A percentile compares a stretch with the other conserved stretches of the same genome.
Evolutionary conservation across 2,888 invertebrate species (phyloP).

Genomic region (Lycaena phlaeas): DNA sequence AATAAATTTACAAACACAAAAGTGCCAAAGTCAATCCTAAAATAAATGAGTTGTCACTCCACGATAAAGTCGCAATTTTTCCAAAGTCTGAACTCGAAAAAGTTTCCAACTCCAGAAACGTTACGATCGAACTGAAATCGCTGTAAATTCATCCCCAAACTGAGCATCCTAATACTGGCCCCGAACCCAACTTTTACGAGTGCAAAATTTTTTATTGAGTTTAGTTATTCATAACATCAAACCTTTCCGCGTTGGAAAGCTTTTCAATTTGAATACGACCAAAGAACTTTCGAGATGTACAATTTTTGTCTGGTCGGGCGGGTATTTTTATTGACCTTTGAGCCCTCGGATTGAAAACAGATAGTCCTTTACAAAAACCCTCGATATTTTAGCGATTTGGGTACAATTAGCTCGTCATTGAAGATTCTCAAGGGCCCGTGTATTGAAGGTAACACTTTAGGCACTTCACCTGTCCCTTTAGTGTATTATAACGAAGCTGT

Average conservation of each 20-base stretch:
- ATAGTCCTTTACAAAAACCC: no score
- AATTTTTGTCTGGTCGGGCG: conserved; percentile 39
- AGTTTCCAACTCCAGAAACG: neutral
- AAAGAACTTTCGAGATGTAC: conserved; percentile 45
- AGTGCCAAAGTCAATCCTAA: no score
- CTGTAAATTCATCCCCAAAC: conserved; percentile 7
- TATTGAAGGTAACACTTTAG: no score
- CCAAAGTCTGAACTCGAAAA: neutral
- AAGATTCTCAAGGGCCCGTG: no score
- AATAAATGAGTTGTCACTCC: no score
- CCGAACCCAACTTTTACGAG: conserved; percentile 15
- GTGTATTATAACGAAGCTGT: no score
- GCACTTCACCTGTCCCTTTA: no score
- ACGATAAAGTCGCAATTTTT: no score
- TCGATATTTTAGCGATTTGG: no score
- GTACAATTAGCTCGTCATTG: no score
- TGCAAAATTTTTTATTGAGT: conserved; percentile 43
- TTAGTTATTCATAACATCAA: conserved; percentile 49
- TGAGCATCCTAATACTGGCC: neutral
- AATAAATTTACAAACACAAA: no score
- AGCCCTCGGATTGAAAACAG: neutral
- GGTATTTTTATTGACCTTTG: conserved; percentile 22
- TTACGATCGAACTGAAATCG: neutral
- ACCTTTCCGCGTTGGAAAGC: conserved; percentile 29
- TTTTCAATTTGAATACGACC: conserved; percentile 57